Evolutionary conservation across 2,888 invertebrate genomes (phyloP).

Genomic region (Herminia tarsipennalis): DNA sequence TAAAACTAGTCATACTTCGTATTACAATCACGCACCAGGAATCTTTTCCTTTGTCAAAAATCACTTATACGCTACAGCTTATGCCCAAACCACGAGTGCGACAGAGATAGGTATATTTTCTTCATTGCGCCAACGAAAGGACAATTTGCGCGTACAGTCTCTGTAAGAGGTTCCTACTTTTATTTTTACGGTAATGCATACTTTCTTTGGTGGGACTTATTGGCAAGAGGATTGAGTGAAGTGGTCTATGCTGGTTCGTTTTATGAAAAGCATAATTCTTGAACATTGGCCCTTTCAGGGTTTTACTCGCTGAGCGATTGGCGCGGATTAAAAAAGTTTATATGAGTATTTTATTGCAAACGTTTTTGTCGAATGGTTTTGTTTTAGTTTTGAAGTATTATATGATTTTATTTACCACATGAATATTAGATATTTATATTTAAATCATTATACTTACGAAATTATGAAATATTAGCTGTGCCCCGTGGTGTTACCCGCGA

Average conservation of each 20-base stretch:
- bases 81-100: slow-evolving; percentile 21
- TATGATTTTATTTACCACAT: too few relatives aligned
- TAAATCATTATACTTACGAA: too few relatives aligned
- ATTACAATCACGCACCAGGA: slow-evolving; percentile 62
- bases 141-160: slow-evolving; percentile 59
- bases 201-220: slow-evolving; percentile 58
- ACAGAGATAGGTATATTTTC: slow-evolving; percentile 41
- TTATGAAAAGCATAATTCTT: slow-evolving; percentile 54
- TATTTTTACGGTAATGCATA: slow-evolving; percentile 75
- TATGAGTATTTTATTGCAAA: slow-evolving; percentile 22
- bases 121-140: slow-evolving; percentile 27
- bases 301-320: slow-evolving; percentile 36
- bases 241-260: slow-evolving; percentile 39
- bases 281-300: slow-evolving; percentile 44
- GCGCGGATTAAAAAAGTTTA: slow-evolving; percentile 36
- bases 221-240: slow-evolving; percentile 49
- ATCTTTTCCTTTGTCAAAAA: slow-evolving; percentile 61
- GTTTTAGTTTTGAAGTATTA: not conserved
- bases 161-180: slow-evolving; percentile 70
- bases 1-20: slow-evolving; percentile 50
- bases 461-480: too few relatives aligned
- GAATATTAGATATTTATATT: too few relatives aligned
- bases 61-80: slow-evolving; percentile 50
- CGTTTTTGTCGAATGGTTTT: slow-evolving; percentile 3
- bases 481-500: too few relatives aligned